Conservation (phyloP, 1,140 invertebrate genomes). For the Heliconius nattereri region DNA sequence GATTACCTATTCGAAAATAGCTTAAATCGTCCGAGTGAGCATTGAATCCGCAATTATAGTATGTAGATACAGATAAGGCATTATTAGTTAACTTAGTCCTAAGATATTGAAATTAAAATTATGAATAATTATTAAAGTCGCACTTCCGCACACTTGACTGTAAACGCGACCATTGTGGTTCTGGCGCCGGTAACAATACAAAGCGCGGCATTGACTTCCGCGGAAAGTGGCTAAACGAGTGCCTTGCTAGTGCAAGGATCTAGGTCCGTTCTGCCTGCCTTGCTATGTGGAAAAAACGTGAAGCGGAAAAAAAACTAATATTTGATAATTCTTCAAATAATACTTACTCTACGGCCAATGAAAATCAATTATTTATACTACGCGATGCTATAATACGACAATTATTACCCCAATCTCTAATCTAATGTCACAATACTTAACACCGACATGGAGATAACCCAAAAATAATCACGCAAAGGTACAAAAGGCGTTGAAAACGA, state of each 20-base stretch:
- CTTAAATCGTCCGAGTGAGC: no score
- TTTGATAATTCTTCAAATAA: not conserved
- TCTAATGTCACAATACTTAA: conserved; percentile 49
- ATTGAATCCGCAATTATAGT: no score
- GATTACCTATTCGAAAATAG: no score
- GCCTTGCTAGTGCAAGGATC: no score
- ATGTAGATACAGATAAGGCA: no score
- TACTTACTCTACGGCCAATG: not conserved
- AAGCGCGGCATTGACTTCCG: not conserved
- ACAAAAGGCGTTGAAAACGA: conserved; percentile 46
- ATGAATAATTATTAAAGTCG: no score
- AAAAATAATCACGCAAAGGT: conserved; percentile 48
- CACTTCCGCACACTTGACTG: no score
- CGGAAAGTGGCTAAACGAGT: no score
- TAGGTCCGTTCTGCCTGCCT: no score
- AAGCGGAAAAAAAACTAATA: not conserved
- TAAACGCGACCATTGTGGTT: not conserved
- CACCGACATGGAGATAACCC: conserved; percentile 34
- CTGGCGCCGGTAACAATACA: not conserved
- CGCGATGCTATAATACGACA: not conserved
- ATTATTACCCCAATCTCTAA: conserved; percentile 38
- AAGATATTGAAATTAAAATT: no score
- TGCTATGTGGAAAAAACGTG: no score
- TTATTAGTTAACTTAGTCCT: no score
- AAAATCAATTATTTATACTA: not conserved